Evolutionary conservation across 2,888 invertebrate species (phyloP).

Genomic region (Troides oblongomaculatus): DNA sequence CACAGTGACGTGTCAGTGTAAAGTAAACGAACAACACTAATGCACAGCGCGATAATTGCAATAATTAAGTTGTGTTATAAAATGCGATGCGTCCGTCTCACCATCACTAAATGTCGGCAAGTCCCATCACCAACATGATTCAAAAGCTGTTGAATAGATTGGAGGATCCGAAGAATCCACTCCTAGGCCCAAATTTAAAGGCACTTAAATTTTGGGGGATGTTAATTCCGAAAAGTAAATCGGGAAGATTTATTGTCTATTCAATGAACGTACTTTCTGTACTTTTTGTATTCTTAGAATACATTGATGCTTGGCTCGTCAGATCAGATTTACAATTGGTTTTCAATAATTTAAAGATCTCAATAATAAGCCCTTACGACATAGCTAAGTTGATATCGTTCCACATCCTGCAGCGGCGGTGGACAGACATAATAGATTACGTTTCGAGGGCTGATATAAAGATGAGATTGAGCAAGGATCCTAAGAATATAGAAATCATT

Average conservation of each 20-base stretch:
- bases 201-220: constrained; percentile 61
- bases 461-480: constrained; percentile 43
- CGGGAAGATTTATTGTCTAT: constrained; percentile 44
- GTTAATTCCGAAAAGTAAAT: constrained; percentile 45
- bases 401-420: constrained; percentile 52
- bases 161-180: constrained; percentile 53
- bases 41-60: too few relatives aligned
- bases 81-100: too few relatives aligned
- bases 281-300: constrained; percentile 50
- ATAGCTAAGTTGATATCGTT: constrained; percentile 53
- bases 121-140: constrained; percentile 35
- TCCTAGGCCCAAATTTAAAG: constrained; percentile 58
- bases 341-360: constrained; percentile 57
- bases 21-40: too few relatives aligned
- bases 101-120: too few relatives aligned
- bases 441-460: constrained; percentile 50
- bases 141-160: constrained; percentile 43
- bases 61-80: too few relatives aligned
- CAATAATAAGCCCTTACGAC: constrained; percentile 55
- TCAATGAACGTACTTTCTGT: constrained; percentile 48
- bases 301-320: constrained; percentile 57
- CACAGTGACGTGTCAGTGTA: too few relatives aligned
- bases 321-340: constrained; percentile 51
- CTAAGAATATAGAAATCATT: constrained; percentile 42
- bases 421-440: constrained; percentile 53